These are phyloP conservation scores for Cyanoramphus novaezelandiae DNA, from an alignment of 2,113 vertebrate species.

Conservation along the genomic window DNA sequence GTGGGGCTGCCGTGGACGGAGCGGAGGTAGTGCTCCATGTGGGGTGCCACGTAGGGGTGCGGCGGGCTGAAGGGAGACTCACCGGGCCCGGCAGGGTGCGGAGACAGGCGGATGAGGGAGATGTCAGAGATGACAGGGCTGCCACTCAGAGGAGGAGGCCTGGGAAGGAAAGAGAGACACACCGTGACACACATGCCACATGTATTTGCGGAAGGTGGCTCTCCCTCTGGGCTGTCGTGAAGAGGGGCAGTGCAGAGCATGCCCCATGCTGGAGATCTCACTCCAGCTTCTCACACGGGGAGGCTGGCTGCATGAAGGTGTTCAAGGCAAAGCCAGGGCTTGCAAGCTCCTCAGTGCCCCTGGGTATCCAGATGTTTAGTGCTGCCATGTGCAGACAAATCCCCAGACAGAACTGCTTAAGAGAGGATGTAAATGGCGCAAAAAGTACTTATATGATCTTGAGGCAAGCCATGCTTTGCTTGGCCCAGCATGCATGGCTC, in stretches of 20 bases:
- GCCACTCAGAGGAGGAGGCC: constrained; percentile 87
- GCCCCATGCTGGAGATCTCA: background rate
- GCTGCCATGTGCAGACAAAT: background rate
- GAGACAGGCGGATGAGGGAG: constrained; percentile 93
- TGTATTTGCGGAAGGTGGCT: background rate
- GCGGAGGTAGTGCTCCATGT: constrained; percentile 98
- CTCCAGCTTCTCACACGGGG: background rate
- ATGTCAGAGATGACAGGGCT: constrained; percentile 96
- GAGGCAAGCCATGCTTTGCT: accelerated
- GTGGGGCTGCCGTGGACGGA: constrained; percentile 93
- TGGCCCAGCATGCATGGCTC: background rate
- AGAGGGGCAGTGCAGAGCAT: background rate
- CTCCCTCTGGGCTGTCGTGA: background rate
- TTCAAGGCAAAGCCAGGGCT: background rate
- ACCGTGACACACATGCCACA: background rate
- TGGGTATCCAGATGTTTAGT: background rate
- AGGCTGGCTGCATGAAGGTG: background rate
- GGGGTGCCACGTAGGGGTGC: constrained; percentile 89
- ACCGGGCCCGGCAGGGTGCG: constrained; percentile 79
- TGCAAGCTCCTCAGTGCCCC: background rate
- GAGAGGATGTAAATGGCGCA: background rate
- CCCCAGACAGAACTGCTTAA: background rate
- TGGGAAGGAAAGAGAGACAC: constrained; percentile 69
- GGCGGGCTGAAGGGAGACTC: constrained; percentile 89
- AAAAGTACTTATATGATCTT: background rate